These are phyloP conservation scores for Diarsia dahlii DNA, from an alignment of 2,888 invertebrate genomes.

Conservation along the genomic window DNA sequence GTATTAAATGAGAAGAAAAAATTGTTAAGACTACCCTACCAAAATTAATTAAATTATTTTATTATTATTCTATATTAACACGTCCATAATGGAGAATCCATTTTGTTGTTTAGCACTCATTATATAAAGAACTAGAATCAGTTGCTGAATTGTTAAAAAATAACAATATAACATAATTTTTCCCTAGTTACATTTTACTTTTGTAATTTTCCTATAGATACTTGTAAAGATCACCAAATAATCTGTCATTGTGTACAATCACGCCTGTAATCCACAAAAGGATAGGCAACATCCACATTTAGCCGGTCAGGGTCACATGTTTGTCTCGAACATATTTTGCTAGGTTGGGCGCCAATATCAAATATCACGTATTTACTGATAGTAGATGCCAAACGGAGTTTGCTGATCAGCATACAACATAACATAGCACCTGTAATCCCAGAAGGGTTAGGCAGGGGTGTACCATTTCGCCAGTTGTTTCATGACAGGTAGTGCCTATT, in stretches of 20 bases:
- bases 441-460: too few species aligned
- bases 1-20: constrained; percentile 41
- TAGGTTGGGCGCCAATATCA: too few species aligned
- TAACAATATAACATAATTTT: constrained; percentile 12
- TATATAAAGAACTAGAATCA: constrained; percentile 28
- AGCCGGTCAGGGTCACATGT: not conserved
- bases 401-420: too few species aligned
- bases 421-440: too few species aligned
- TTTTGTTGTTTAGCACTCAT: constrained; percentile 44
- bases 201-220: constrained; percentile 3
- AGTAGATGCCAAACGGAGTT: too few species aligned
- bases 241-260: not conserved
- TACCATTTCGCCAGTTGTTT: too few species aligned
- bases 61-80: constrained; percentile 40
- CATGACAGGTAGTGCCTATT: too few species aligned
- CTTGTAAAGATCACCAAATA: constrained; percentile 16
- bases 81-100: constrained; percentile 24
- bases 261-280: too few species aligned
- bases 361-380: too few species aligned
- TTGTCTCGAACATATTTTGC: too few species aligned
- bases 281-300: not conserved
- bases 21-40: constrained; percentile 40
- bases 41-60: constrained; percentile 53
- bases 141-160: constrained; percentile 42
- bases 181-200: constrained; percentile 12